Base-by-base conservation (phyloP, 2,113 vertebrate species). In the Etheostoma cragini region DNA sequence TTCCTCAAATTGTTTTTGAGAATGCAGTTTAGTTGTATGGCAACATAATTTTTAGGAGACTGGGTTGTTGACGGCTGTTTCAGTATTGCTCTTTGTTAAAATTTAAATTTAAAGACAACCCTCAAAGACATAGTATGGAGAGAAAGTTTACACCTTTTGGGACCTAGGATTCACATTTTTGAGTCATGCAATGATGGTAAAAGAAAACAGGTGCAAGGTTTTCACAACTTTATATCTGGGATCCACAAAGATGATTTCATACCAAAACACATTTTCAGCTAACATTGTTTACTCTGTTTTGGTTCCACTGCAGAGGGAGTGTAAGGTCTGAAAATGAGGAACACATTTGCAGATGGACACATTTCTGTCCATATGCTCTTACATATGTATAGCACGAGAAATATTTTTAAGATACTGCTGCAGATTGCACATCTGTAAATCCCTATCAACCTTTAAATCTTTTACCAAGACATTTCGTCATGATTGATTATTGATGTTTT, bases 351-450 rank as follows among this genome's bases (percentile, higher is more conserved):
- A 66, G 62, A 60, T 74, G 63, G 47, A 57, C 50, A 71, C 38
- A 52, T 75, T 45, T 74, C 50, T 63, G 46, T 74, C 70, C 58
- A 63, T 72, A 57, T 74, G 30, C 19, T 69, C 42, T 17, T 6
- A 49, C 26, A 26, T 68, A 68, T 76, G 46, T 61, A 30, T 12
- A 46, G 50, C 53, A 49, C 0, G 1, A 30, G 22, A 19, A 22
- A 22, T 33, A 42, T 33, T 60, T 57, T 65, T n/a, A 49, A 58
- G 16, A 45, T 42, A 19, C 30, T 62, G 45, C 16, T 54, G 35
- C 56, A 69, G 22, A 30, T 19, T 38, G 50, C 15, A 49, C 8
- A 38, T 66, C 16, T 49, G 17, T 45, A 54, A 72, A 30, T 78
- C 61, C 46, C 53, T 35, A 12, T 26, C 4, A 3, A 35, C 46